phyloP scores from a whole-genome alignment of 2,888 invertebrate genomes.

The Silvanus unidentatus region DNA sequence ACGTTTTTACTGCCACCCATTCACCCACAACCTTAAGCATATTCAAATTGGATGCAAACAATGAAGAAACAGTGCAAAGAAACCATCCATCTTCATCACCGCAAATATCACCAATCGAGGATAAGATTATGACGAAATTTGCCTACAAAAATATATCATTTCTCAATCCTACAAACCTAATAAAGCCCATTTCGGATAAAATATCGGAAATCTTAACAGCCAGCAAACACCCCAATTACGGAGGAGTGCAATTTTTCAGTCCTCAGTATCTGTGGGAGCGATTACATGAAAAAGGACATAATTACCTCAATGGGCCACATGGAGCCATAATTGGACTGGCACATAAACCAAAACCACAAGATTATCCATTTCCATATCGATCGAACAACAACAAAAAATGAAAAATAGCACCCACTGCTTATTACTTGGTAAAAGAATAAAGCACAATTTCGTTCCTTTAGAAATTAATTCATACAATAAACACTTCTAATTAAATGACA shows the following conservation, averaged over 20 bases:
- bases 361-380: constrained; percentile 25
- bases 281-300: constrained; percentile 15
- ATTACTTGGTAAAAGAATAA: neutral
- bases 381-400: neutral
- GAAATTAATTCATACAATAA: too few species aligned
- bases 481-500: too few species aligned
- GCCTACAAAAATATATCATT: too few species aligned
- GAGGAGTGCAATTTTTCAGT: constrained; percentile 15
- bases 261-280: constrained; percentile 21
- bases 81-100: too few species aligned
- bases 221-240: constrained; percentile 19
- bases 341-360: constrained; percentile 9
- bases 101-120: too few species aligned
- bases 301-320: constrained; percentile 17
- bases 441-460: too few species aligned
- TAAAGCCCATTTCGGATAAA: constrained; percentile 14
- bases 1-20: too few species aligned
- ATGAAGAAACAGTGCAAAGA: too few species aligned
- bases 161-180: constrained; percentile 3
- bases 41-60: too few species aligned
- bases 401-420: neutral
- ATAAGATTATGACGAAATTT: too few species aligned
- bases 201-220: constrained; percentile 13
- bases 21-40: too few species aligned
- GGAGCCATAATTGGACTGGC: constrained; percentile 18